Evolutionary conservation across 2,113 vertebrate species (phyloP), one percentile per base, ranked within the genome.

Genomic region (Hippolais icterina): DNA sequence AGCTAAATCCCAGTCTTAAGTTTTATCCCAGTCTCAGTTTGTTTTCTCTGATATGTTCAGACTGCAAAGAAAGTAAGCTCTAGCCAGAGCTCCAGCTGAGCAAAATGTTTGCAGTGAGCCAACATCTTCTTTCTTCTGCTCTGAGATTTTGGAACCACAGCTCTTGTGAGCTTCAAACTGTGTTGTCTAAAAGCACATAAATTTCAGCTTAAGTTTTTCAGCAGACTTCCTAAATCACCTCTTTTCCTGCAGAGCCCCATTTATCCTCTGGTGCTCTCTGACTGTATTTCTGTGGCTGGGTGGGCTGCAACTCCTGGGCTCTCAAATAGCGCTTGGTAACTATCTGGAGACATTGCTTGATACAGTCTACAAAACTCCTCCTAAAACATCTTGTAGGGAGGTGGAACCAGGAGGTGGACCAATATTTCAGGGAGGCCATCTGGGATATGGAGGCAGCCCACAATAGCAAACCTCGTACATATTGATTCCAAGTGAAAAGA

Each of bases 351-450:
- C 17, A 2, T 37, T 22, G 52, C 90, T 57, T 71, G 66, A 76
- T 89, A 68, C 41, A 90, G 66, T 15, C 88, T 68, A 44, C 37
- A 65, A 57, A 31, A 10, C 22, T 87, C 25, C 47, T 86, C 18
- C 71, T 42, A 46, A 85, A 87, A 61, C 85, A 88, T 96, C 61
- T 93, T 91, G 87, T 76, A 87, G 74, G 84, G 95, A 93, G 82
- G 82, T 82, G 78, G 90, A 85, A 94, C 71, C 75, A 75, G 79
- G 65, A 87, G 39, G 85, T 76, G 66, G 74, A 91, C 70, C 61
- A 39, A 5, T 91, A 85, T 90, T 96, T 93, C 53, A 33, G 63
- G 84, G 60, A 90, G 49, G 74, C 90, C 87, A 76, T 93, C 78
- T 90, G 94, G 92, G 63, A 76, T 72, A 91, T 4, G 20, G n/a